Percentiles rank a stretch among this genome's conserved stretches.
phyloP scores from a whole-genome alignment of 2,113 vertebrate species.

The Tylochromis polylepis region DNA sequence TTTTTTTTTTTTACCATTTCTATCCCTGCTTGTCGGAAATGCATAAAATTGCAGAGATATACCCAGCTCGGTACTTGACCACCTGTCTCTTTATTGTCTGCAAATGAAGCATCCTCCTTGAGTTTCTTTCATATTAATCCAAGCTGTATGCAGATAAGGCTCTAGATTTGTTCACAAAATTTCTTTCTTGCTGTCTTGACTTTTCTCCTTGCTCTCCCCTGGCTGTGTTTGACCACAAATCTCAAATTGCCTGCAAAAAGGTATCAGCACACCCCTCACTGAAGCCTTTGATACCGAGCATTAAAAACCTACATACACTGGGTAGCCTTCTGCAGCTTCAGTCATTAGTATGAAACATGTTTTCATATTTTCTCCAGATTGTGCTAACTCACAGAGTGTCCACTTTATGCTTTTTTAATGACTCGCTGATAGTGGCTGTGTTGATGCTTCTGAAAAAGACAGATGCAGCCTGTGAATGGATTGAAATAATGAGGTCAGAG shows the following conservation, averaged over 20 bases:
- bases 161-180: not conserved
- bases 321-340: not conserved
- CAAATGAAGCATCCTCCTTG: not conserved
- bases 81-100: not conserved
- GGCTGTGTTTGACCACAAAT: not conserved
- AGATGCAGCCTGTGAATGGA: not conserved
- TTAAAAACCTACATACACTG: not conserved
- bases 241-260: not conserved
- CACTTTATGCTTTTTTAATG: slow-evolving; percentile 2
- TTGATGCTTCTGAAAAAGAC: not conserved
- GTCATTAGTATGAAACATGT: not conserved
- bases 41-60: not conserved
- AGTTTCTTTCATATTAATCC: not conserved
- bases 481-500: slow-evolving; percentile 20
- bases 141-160: not conserved
- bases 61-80: not conserved
- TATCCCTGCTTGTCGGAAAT: not conserved
- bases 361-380: not conserved
- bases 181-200: not conserved
- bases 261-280: not conserved
- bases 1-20: not conserved
- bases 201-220: not conserved
- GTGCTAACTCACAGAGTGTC: not conserved
- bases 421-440: not conserved
- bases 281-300: not conserved